These are phyloP conservation scores for Melieria omissa DNA, from an alignment of 2,888 invertebrate genomes.

Conservation along the genomic window DNA sequence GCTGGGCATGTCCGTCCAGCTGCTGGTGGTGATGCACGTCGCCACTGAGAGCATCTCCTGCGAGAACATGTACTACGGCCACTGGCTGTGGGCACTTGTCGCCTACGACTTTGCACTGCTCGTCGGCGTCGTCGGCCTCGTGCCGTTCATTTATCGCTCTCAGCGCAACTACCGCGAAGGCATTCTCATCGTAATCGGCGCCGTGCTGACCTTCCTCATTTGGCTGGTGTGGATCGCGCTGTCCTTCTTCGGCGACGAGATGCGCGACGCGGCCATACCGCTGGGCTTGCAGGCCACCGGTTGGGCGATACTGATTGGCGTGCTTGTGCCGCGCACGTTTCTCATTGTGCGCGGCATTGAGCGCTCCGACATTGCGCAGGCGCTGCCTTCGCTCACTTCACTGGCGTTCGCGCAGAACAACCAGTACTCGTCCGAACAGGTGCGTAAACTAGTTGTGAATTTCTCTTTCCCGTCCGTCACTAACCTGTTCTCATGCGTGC, in stretches of 20 bases:
- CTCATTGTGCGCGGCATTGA: conserved; percentile 75
- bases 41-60: conserved; percentile 68
- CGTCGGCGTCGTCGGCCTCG: conserved; percentile 69
- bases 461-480: not conserved
- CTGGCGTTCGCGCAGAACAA: conserved; percentile 67
- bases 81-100: conserved; percentile 68
- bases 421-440: conserved; percentile 67
- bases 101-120: conserved; percentile 75
- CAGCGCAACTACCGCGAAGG: conserved; percentile 78
- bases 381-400: conserved; percentile 68
- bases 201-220: conserved; percentile 69
- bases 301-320: conserved; percentile 72
- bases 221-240: conserved; percentile 74
- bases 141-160: conserved; percentile 73
- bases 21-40: conserved; percentile 66
- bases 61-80: conserved; percentile 68
- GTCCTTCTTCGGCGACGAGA: conserved; percentile 69
- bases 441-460: conserved; percentile 31
- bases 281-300: conserved; percentile 73
- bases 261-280: conserved; percentile 72
- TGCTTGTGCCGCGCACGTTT: conserved; percentile 78
- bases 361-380: conserved; percentile 71
- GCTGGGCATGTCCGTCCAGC: conserved; percentile 69
- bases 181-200: conserved; percentile 70
- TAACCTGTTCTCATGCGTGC: not conserved